Evolutionary conservation across 2,113 vertebrate species (phyloP).

Genomic region (Symphodus melops): DNA sequence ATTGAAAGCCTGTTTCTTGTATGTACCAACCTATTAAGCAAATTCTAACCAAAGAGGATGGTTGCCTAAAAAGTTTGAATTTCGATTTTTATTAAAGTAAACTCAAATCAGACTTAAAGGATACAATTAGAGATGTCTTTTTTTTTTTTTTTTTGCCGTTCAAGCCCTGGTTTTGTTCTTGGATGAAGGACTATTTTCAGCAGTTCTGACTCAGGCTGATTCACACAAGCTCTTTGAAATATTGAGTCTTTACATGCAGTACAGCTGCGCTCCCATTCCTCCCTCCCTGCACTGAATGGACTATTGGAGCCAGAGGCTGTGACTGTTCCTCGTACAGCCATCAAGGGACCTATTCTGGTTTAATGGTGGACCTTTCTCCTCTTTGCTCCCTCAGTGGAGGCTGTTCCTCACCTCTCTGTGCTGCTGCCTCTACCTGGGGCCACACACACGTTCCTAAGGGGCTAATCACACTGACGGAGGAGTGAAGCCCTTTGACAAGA

Average conservation of each 20-base stretch:
- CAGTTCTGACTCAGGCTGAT: conserved; percentile 1
- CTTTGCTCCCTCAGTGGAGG: conserved; percentile 15
- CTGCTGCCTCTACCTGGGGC: conserved; percentile 36
- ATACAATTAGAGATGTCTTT: neutral
- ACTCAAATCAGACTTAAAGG: conserved; percentile 29
- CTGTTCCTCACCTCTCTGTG: conserved; percentile 32
- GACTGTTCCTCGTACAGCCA: conserved; percentile 36
- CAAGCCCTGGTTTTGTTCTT: neutral
- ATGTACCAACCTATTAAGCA: conserved; percentile 23
- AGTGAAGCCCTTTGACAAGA: conserved; percentile 35
- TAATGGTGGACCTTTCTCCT: conserved; percentile 28
- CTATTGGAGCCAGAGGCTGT: conserved; percentile 46
- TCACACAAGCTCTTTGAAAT: conserved; percentile 15
- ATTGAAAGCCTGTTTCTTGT: conserved; percentile 24
- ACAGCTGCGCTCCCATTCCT: conserved; percentile 26
- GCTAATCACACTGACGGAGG: conserved; percentile 44
- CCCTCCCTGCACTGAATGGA: conserved; percentile 7
- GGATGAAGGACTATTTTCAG: conserved; percentile 11
- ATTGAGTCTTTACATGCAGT: neutral
- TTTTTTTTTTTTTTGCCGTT: neutral
- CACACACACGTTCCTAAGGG: conserved; percentile 35
- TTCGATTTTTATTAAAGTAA: neutral
- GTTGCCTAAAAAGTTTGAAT: neutral
- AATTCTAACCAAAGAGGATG: conserved; percentile 17
- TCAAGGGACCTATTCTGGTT: conserved; percentile 35